Base-by-base conservation (phyloP, 2,888 invertebrate genomes). In the Cremastobaeus sp. region DNA sequence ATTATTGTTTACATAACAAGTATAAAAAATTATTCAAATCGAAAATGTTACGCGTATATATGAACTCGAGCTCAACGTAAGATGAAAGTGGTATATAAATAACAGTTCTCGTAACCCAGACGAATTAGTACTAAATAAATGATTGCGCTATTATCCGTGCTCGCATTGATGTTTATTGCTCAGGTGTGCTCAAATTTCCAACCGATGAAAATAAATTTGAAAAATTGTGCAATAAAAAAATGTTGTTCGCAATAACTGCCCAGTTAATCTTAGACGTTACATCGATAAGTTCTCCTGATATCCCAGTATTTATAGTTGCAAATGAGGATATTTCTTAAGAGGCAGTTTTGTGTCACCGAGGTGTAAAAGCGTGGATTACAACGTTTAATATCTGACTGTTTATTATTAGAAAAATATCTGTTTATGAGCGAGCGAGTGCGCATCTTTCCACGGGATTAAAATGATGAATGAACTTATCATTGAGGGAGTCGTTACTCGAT, bases 391-490 rank as follows among this genome's bases (percentile, higher is more conserved):
- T n/a, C n/a, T n/a, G n/a, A n/a, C n/a, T n/a, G n/a, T n/a, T 59
- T 50, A 50, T 68, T 59, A 68, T 28, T 68, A 59, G 57, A 50
- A 68, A 43, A 59, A n/a, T 50, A 59, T 52, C 14, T 18, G 25
- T 41, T 28, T 14, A 48, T 41, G 57, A 68, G 35, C 35, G 34
- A 50, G 3, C 35, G 11, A 55, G 34, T 25, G 57, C n/a, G 41
- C 57, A 25, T 32, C 28, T 17, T 50, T 9, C 12, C 25, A 34
- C 18, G 11, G 18, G 55, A 14, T 41, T 37, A 52, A 48, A 35
- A 43, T 57, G 68, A 68, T 59, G 43, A 59, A 68, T 57, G 68
- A 59, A 54, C 60, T 60, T 69, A 60, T 47, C 60, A 69, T 54
- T 69, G 60, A 54, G 52, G 34, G 21, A 18, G 37, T 17, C 17